Conservation (phyloP, 2,888 invertebrate genomes). For the Euplexia lucipara region DNA sequence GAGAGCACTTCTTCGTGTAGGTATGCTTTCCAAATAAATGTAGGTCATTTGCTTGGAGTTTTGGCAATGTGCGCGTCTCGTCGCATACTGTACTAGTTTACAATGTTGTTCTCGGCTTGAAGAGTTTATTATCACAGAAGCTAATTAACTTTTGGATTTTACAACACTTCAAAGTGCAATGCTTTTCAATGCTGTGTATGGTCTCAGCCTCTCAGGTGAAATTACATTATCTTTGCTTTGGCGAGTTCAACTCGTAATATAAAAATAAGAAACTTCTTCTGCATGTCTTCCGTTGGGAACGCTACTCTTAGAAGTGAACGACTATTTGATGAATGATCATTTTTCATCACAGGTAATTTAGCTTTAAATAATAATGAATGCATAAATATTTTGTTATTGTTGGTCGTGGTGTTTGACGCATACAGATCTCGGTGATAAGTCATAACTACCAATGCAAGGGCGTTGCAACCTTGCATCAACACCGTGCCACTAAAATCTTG, state of each 20-base stretch:
- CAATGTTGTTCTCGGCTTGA: constrained; percentile 34
- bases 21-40: constrained; percentile 58
- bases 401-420: constrained; percentile 7
- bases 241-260: constrained; percentile 1
- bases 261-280: constrained; percentile 13
- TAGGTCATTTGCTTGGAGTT: constrained; percentile 56
- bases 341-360: constrained; percentile 7
- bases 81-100: constrained; percentile 38
- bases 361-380: constrained; percentile 1
- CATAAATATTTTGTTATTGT: constrained; percentile 2
- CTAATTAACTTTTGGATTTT: constrained; percentile 47
- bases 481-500: constrained; percentile 38
- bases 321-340: background rate
- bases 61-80: constrained; percentile 57
- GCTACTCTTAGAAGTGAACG: background rate
- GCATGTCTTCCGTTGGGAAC: background rate
- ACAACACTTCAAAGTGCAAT: constrained; percentile 28
- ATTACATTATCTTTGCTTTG: constrained; percentile 26
- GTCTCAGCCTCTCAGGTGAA: constrained; percentile 23
- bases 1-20: constrained; percentile 27
- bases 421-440: constrained; percentile 30
- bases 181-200: constrained; percentile 43
- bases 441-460: constrained; percentile 29
- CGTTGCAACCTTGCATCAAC: constrained; percentile 52
- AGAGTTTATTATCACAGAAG: constrained; percentile 40